These are phyloP conservation scores for Bradysia coprophila DNA, from an alignment of 1,140 invertebrate genomes.

Conservation along the genomic window DNA sequence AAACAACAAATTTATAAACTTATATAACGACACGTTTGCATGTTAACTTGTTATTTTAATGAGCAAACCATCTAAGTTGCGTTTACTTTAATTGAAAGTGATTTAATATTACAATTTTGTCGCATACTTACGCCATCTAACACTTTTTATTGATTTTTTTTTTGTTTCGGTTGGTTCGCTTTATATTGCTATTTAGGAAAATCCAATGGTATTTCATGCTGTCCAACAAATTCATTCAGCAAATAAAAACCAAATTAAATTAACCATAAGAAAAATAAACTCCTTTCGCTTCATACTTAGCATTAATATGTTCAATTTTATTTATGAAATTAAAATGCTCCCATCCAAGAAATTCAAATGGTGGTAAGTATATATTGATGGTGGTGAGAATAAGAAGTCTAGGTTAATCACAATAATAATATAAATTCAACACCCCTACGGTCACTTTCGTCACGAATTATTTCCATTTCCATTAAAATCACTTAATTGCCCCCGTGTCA, in stretches of 20 bases:
- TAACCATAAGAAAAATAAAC: not conserved
- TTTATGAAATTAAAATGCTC: too few relatives aligned
- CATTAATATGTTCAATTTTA: too few relatives aligned
- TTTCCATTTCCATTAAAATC: not conserved
- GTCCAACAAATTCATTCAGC: too few relatives aligned
- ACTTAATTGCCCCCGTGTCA: not conserved
- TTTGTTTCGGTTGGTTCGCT: not conserved
- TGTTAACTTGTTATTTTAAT: slow-evolving; percentile 1
- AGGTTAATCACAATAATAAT: not conserved
- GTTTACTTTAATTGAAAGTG: slow-evolving; percentile 2
- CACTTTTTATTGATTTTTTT: not conserved
- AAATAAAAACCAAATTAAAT: not conserved
- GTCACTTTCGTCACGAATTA: not conserved
- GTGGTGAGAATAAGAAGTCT: too few relatives aligned
- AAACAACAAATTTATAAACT: too few relatives aligned
- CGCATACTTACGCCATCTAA: not conserved
- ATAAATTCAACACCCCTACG: not conserved
- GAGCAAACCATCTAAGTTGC: slow-evolving; percentile 1
- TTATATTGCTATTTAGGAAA: too few relatives aligned
- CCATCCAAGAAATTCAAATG: too few relatives aligned
- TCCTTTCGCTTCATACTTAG: too few relatives aligned
- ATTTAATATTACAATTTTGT: slow-evolving; percentile 1
- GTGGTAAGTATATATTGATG: too few relatives aligned
- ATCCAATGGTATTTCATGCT: too few relatives aligned
- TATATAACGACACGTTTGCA: slow-evolving; percentile 1